A percentile compares a stretch with the other conserved stretches of the same genome.
phyloP scores from a whole-genome alignment of 2,113 vertebrate species.

The Tretioscincus oriximinensis region DNA sequence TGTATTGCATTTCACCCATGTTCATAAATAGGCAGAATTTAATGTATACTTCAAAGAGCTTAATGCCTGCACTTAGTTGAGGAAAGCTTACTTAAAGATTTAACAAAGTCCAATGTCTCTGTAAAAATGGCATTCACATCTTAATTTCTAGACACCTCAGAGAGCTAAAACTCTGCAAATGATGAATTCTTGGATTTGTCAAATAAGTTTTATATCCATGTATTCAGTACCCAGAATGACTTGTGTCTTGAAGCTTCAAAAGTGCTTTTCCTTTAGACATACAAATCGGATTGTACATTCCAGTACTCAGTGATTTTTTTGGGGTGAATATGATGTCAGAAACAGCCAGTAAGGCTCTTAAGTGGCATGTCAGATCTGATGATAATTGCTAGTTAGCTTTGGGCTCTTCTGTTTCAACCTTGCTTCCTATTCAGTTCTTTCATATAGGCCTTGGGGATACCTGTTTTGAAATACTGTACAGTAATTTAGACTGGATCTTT shows the following conservation, averaged over 20 bases:
- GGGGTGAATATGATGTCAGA: neutral
- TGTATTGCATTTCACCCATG: too few relatives aligned
- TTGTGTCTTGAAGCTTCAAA: neutral
- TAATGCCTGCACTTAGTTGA: neutral
- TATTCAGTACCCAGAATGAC: neutral
- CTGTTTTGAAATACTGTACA: neutral
- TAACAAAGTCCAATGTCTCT: neutral
- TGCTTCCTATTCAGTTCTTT: neutral
- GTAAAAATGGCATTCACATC: neutral
- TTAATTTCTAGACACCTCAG: neutral
- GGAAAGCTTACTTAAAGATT: neutral
- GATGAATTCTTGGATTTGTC: neutral
- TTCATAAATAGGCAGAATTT: neutral
- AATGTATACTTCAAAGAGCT: neutral
- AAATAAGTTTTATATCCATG: neutral
- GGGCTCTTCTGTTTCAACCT: neutral
- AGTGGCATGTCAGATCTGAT: neutral
- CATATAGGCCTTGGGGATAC: neutral
- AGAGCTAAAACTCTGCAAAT: neutral
- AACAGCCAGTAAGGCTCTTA: neutral
- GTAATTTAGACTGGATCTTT: neutral
- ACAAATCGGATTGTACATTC: slow-evolving; percentile 8
- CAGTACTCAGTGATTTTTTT: neutral
- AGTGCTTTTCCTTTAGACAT: neutral
- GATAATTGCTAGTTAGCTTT: neutral